phyloP scores from a whole-genome alignment of 2,888 invertebrate genomes.

The Tetanocera ferruginea region DNA sequence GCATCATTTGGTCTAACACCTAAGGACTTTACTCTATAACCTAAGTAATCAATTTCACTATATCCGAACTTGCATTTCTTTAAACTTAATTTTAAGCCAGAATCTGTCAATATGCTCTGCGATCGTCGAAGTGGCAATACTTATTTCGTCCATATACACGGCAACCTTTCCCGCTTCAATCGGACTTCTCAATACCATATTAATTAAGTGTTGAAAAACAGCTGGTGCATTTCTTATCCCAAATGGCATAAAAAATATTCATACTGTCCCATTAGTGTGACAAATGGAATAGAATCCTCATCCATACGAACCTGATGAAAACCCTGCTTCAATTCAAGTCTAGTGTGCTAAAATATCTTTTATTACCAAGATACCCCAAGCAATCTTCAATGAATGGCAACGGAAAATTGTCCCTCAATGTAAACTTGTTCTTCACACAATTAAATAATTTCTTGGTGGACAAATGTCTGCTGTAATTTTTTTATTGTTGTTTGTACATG shows the following conservation, averaged over 20 bases:
- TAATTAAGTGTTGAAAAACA: constrained; percentile 45
- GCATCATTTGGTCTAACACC: no score
- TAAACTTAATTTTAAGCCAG: constrained; percentile 22
- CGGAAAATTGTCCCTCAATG: no score
- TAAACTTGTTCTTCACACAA: no score
- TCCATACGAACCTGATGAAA: constrained; percentile 49
- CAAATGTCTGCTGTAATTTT: no score
- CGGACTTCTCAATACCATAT: constrained; percentile 13
- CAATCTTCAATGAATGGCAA: constrained; percentile 25
- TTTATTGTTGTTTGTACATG: no score
- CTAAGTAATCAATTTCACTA: no score
- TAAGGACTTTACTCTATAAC: no score
- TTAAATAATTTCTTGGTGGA: no score
- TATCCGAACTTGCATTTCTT: no score
- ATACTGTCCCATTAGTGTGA: constrained; percentile 50
- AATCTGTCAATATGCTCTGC: constrained; percentile 19
- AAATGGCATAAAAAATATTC: constrained; percentile 42
- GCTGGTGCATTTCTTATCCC: constrained; percentile 42
- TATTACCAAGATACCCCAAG: constrained; percentile 2
- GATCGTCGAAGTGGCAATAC: neutral
- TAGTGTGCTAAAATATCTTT: neutral
- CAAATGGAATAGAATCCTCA: constrained; percentile 49
- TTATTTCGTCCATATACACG: constrained; percentile 31
- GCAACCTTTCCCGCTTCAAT: constrained; percentile 17
- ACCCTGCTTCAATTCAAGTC: constrained; percentile 35